A percentile compares a stretch with the other conserved stretches of the same genome.
Evolutionary conservation across 2,113 vertebrate species (phyloP).

Genomic region (Pongo pygmaeus): DNA sequence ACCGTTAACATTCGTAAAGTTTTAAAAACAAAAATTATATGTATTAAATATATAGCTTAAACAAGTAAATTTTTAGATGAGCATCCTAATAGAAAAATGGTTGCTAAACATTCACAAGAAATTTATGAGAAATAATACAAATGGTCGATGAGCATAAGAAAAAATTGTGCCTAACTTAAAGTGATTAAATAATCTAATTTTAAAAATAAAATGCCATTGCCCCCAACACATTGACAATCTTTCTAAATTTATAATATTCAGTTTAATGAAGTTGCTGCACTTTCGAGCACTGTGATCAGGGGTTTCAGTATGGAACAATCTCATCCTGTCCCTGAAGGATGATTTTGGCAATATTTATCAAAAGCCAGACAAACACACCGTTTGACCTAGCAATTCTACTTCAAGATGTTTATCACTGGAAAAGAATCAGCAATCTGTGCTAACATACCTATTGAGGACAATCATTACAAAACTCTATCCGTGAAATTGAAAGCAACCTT

Average conservation of each 20-base stretch:
- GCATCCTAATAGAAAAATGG: not conserved
- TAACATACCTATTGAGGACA: not conserved
- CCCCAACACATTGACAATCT: not conserved
- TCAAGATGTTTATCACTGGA: not conserved
- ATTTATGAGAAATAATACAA: not conserved
- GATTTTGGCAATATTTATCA: not conserved
- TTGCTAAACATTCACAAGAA: conserved; percentile 1
- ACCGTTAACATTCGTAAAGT: not conserved
- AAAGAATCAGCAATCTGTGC: not conserved
- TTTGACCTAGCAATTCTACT: conserved; percentile 13
- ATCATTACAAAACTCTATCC: not conserved
- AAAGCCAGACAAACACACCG: conserved; percentile 20
- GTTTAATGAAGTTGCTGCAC: not conserved
- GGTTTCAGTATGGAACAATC: not conserved
- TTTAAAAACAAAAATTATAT: conserved; percentile 2
- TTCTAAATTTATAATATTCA: not conserved
- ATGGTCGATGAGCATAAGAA: not conserved
- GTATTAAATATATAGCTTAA: not conserved
- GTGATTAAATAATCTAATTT: conserved; percentile 3
- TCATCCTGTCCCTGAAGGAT: not conserved
- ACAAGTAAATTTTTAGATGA: not conserved
- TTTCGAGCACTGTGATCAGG: not conserved
- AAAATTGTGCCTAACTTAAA: not conserved
- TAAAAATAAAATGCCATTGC: not conserved
- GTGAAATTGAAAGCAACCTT: conserved; percentile 24